Evolutionary conservation across 2,888 invertebrate genomes (phyloP).

Genomic region (Ennomos fuscantarius): DNA sequence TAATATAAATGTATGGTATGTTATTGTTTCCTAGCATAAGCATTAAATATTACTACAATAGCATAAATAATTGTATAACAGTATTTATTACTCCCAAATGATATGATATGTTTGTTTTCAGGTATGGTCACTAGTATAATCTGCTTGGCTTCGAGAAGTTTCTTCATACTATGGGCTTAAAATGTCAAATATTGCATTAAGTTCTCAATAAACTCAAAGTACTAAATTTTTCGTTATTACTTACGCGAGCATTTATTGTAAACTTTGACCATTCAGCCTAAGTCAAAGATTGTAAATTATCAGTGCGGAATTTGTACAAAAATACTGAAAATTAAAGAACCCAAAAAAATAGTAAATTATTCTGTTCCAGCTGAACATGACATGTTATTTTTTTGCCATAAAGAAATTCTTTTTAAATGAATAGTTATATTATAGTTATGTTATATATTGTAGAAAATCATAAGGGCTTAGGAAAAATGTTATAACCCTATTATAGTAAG

Average conservation of each 20-base stretch:
- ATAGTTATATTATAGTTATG: too few relatives aligned
- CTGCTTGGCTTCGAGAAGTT: constrained; percentile 37
- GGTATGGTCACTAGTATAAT: constrained; percentile 78
- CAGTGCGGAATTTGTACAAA: constrained; percentile 44
- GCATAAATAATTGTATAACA: too few relatives aligned
- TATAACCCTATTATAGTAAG: too few relatives aligned
- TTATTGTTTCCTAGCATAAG: too few relatives aligned
- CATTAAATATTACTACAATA: too few relatives aligned
- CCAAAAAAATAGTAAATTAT: constrained; percentile 66
- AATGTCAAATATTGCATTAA: constrained; percentile 69
- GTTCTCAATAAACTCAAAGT: constrained; percentile 70
- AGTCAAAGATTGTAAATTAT: constrained; percentile 52
- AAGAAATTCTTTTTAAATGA: not conserved
- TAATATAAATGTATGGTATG: too few relatives aligned
- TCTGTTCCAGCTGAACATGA: constrained; percentile 49
- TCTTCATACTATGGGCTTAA: constrained; percentile 55
- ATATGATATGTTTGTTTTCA: constrained; percentile 55
- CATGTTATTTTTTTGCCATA: constrained; percentile 56
- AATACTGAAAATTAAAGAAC: constrained; percentile 12
- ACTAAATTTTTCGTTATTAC: constrained; percentile 70
- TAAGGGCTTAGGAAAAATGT: not conserved
- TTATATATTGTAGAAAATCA: too few relatives aligned
- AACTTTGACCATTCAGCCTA: constrained; percentile 43
- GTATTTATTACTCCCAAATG: too few relatives aligned
- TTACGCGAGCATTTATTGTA: constrained; percentile 57